Evolutionary conservation across 2,113 vertebrate species (phyloP).

Genomic region (Butastur rufipennis): DNA sequence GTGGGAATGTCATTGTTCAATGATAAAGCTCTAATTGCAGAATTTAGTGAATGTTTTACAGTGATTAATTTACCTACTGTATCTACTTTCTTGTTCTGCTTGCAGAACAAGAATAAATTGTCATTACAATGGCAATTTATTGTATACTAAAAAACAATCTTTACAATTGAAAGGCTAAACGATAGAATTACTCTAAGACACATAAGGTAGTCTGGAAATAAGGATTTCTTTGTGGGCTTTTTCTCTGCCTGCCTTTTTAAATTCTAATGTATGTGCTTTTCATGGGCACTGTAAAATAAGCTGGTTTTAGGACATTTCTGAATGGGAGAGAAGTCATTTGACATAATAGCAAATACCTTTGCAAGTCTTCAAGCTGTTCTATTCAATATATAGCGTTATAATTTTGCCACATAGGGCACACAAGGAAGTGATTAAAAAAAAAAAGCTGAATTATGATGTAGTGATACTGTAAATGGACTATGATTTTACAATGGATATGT

Average conservation of each 20-base stretch:
- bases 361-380: slow-evolving; percentile 13
- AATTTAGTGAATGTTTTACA: not conserved
- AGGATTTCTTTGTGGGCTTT: not conserved
- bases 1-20: not conserved
- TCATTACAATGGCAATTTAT: not conserved
- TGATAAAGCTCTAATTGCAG: not conserved
- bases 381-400: not conserved
- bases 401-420: not conserved
- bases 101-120: not conserved
- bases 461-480: not conserved
- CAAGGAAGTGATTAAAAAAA: not conserved
- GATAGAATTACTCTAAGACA: not conserved
- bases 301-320: not conserved
- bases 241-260: not conserved
- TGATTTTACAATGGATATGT: not conserved
- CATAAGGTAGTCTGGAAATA: not conserved
- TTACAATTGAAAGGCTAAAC: not conserved
- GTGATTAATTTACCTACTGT: not conserved
- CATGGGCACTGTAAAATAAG: not conserved
- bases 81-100: not conserved
- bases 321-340: not conserved
- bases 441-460: not conserved
- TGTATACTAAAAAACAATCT: not conserved
- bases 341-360: not conserved
- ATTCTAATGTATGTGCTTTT: not conserved